Base-by-base conservation (phyloP, 1,140 invertebrate genomes). In the Aphelenchoides fujianensis region DNA sequence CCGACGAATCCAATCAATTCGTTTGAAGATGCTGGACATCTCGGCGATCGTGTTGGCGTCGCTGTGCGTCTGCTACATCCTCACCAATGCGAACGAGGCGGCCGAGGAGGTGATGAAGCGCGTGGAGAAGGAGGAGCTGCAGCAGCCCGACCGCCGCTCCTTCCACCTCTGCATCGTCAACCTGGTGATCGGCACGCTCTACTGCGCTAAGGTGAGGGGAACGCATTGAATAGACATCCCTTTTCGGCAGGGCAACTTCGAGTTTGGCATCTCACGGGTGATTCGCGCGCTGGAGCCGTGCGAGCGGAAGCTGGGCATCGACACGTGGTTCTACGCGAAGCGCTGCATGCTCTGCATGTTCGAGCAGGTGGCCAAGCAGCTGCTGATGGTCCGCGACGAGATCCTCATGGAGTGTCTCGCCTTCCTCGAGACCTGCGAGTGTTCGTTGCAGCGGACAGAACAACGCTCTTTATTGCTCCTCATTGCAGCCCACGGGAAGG, bases 131-230 rank as follows among this genome's bases (percentile, higher is more conserved):
- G 95, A 97, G 85, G 96, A 99, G 85, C 94, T 97, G 84, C 90
- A 92, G 64, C 48, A 37, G 19, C 90, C 92, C 35, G 91, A 95
- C 85, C 92, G 93, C 84, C 98, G 97, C 85, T 90, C 92, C 68
- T 97, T 92, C 86, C 96, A 99, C 85, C 87, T 97, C 32, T 99
- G 95, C 84, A 98, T 98, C 77, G 95, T 99, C 1, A 99, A 99
- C 87, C 87, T 99, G 62, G 96, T 99, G 0, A 98, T 99, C 76
- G 96, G 88, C 66, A 98, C 96, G 0, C 86, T 99, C 2, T 98
- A 98, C 84, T 98, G 96, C 85, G 92, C 94, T 0, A 98, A 98
- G 73, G 78, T 82, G 52, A 69, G 57, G 28, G 0, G 19, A 36
- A 7, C 16, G 23, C 12, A 68, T 28, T 69, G 16, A 16, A 30